Conservation (phyloP, 2,113 vertebrate species). For the Propithecus coquereli region DNA sequence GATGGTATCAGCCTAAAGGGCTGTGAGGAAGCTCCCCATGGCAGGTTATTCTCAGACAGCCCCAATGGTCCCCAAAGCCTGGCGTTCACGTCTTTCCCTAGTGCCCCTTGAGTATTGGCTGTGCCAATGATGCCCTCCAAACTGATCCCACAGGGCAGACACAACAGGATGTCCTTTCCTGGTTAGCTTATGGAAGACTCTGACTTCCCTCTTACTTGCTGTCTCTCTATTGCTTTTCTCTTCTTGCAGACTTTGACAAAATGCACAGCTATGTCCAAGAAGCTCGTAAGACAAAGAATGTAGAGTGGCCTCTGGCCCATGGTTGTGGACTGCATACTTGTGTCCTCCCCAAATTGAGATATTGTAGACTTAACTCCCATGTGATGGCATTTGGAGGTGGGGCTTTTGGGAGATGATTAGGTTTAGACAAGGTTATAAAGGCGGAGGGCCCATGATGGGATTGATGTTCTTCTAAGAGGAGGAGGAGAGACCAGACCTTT, state of each 20-base stretch:
- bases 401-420: not conserved
- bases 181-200: not conserved
- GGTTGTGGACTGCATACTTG: too few species aligned
- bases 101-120: not conserved
- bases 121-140: not conserved
- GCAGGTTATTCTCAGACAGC: not conserved
- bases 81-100: too few species aligned
- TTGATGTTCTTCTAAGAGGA: not conserved
- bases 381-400: too few species aligned
- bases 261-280: not conserved
- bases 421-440: not conserved
- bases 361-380: not conserved
- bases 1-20: not conserved
- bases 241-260: not conserved
- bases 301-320: not conserved
- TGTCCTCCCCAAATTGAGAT: too few species aligned
- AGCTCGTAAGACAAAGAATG: too few species aligned
- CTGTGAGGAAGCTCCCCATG: rapidly evolving
- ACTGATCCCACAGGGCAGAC: not conserved
- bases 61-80: too few species aligned
- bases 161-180: rapidly evolving
- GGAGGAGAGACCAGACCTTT: not conserved
- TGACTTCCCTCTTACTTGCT: not conserved
- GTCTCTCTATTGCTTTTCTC: too few species aligned
- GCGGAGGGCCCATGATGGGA: not conserved